A percentile compares a stretch with the other conserved stretches of the same genome.
Conservation (phyloP, 2,888 invertebrate species). For the Tipula vernalis region DNA sequence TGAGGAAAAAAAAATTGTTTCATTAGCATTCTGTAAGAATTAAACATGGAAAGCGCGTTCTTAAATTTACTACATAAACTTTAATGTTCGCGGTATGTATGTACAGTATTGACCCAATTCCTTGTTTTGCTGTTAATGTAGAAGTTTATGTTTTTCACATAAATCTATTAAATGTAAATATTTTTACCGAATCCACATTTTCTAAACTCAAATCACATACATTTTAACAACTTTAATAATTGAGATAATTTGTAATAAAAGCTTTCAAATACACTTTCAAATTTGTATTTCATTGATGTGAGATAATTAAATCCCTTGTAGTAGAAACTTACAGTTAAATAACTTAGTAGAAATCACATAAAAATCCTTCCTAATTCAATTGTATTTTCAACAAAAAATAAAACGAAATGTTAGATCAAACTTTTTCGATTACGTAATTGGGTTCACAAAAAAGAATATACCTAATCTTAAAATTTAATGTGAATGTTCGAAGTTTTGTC, state of each 20-base stretch:
- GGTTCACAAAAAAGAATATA: not conserved
- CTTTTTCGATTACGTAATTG: not conserved
- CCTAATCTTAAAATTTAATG: not conserved
- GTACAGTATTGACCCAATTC: not conserved
- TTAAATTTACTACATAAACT: too few relatives aligned
- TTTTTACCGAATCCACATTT: not conserved
- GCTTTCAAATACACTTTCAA: not conserved
- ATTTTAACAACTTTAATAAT: not conserved
- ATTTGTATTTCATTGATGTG: not conserved
- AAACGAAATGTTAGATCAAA: not conserved
- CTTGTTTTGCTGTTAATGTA: not conserved
- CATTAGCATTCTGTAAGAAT: too few relatives aligned
- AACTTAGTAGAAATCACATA: not conserved
- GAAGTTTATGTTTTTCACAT: not conserved
- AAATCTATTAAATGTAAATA: not conserved
- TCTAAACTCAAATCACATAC: not conserved
- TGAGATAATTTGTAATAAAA: not conserved
- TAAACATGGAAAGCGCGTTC: too few relatives aligned
- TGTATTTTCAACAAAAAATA: not conserved
- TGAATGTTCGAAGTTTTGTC: not conserved
- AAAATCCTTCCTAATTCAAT: not conserved
- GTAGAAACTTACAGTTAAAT: not conserved
- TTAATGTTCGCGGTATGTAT: too few relatives aligned
- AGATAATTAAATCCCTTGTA: not conserved
- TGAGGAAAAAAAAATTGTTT: too few relatives aligned